These are phyloP conservation scores for Gerosis bhagava DNA, from an alignment of 2,888 invertebrate genomes.

Conservation along the genomic window DNA sequence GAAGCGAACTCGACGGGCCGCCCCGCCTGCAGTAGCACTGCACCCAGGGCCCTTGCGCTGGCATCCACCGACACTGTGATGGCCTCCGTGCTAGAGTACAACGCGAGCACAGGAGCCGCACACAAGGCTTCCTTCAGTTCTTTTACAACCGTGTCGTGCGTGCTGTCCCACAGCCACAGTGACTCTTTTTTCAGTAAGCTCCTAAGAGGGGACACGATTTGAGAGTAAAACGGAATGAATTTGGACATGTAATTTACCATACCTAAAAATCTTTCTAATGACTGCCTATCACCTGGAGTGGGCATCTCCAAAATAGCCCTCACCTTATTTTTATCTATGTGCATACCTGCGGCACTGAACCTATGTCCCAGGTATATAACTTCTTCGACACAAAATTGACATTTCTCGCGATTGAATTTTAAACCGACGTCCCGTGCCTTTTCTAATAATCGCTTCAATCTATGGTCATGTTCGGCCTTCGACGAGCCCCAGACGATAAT, in stretches of 20 bases:
- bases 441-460: slow-evolving; percentile 20
- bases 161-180: slow-evolving; percentile 25
- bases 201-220: slow-evolving; percentile 8
- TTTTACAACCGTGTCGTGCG: slow-evolving; percentile 6
- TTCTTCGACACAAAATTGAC: slow-evolving; percentile 20
- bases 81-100: slow-evolving; percentile 22
- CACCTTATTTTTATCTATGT: neutral
- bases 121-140: slow-evolving; percentile 18
- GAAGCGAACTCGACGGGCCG: slow-evolving; percentile 32
- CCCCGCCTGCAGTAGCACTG: slow-evolving; percentile 31
- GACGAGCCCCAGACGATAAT: no score
- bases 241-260: slow-evolving; percentile 28
- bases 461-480: slow-evolving; percentile 16
- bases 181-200: slow-evolving; percentile 23
- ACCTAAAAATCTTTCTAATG: slow-evolving; percentile 32
- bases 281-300: slow-evolving; percentile 11
- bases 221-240: slow-evolving; percentile 27
- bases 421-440: slow-evolving; percentile 22
- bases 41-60: slow-evolving; percentile 26
- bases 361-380: slow-evolving; percentile 17
- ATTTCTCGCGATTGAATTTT: slow-evolving; percentile 30
- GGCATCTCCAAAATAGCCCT: slow-evolving; percentile 15
- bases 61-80: slow-evolving; percentile 36
- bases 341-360: neutral
- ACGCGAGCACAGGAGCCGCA: slow-evolving; percentile 30